Evolutionary conservation across 2,888 invertebrate species (phyloP).

Genomic region (Nymphalis urticae): DNA sequence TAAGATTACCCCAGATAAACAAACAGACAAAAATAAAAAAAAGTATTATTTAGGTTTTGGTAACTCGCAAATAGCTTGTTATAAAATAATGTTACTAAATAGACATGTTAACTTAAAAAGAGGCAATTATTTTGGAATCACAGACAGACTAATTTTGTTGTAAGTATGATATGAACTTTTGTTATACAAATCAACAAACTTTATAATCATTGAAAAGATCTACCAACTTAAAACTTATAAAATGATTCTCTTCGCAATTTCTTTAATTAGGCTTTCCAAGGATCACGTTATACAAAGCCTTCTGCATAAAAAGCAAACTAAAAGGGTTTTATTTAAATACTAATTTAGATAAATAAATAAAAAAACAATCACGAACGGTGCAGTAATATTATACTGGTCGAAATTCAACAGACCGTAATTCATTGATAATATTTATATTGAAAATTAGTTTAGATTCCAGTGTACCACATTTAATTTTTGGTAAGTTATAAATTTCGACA

Average conservation of each 20-base stretch:
- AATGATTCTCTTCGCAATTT: constrained; percentile 4
- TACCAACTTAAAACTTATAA: constrained; percentile 8
- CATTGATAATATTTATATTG: not conserved
- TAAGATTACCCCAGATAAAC: too few relatives aligned
- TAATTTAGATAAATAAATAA: not conserved
- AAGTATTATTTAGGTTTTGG: too few relatives aligned
- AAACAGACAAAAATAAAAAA: too few relatives aligned
- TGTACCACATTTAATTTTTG: too few relatives aligned
- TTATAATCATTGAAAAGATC: constrained; percentile 8
- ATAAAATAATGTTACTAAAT: too few relatives aligned
- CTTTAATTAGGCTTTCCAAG: not conserved
- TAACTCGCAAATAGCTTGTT: too few relatives aligned
- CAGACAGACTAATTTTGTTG: not conserved
- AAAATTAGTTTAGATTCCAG: too few relatives aligned
- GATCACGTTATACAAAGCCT: not conserved
- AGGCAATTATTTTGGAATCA: not conserved
- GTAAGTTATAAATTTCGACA: too few relatives aligned
- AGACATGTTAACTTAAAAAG: too few relatives aligned
- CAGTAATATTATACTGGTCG: not conserved
- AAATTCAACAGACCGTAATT: not conserved
- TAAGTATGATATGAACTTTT: not conserved
- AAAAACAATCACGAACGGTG: not conserved
- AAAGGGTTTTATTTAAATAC: not conserved
- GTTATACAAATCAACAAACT: constrained; percentile 5
- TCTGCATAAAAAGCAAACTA: not conserved